These are phyloP conservation scores for Phrynocephalus forsythii DNA, from an alignment of 2,797 vertebrate genomes.

Conservation along the genomic window DNA sequence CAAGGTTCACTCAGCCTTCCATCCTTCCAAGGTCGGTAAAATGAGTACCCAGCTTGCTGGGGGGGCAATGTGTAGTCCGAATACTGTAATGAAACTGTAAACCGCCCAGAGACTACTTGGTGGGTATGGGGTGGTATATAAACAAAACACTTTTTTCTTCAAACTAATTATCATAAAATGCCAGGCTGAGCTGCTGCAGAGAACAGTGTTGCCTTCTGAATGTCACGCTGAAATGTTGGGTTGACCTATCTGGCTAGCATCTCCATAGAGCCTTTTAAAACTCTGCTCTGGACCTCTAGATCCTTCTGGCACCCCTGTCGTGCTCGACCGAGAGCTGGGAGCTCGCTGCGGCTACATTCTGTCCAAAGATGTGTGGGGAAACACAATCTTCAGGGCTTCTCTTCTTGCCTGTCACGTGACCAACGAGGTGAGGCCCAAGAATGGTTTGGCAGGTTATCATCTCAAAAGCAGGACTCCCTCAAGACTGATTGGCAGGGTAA, in stretches of 20 bases:
- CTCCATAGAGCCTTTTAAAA: not conserved
- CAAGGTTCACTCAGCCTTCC: no score
- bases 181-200: not conserved
- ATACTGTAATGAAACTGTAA: no score
- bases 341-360: slow-evolving; percentile 59
- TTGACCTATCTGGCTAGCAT: not conserved
- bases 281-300: slow-evolving; percentile 36
- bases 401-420: slow-evolving; percentile 58
- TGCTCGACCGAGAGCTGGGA: slow-evolving; percentile 47
- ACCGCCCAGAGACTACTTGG: no score
- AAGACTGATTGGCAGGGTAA: not conserved
- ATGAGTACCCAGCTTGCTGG: no score
- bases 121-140: no score
- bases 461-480: not conserved
- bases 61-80: no score
- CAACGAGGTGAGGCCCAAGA: slow-evolving; percentile 46
- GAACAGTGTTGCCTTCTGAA: not conserved
- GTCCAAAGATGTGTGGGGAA: slow-evolving; percentile 57
- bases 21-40: no score
- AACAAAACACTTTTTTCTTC: no score
- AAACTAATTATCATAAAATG: no score
- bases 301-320: slow-evolving; percentile 9
- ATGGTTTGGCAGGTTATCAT: not conserved
- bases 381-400: slow-evolving; percentile 30
- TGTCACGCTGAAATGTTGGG: not conserved